Evolutionary conservation across 2,797 vertebrate species (phyloP).

Genomic region (Helarctos malayanus): DNA sequence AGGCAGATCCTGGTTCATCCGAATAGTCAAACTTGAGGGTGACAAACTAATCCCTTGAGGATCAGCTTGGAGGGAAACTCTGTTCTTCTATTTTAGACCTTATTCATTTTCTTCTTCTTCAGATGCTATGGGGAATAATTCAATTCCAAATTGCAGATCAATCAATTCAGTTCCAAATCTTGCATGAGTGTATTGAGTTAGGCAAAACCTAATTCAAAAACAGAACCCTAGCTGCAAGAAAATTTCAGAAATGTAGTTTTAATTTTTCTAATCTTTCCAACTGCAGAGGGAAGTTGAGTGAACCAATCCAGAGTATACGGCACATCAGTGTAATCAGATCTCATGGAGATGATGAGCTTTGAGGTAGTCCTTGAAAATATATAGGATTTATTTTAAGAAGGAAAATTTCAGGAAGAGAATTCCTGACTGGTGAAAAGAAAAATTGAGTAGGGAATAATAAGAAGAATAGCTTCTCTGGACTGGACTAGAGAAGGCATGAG

Average conservation of each 20-base stretch:
- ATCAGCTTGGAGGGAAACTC: neutral
- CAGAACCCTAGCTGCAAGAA: neutral
- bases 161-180: neutral
- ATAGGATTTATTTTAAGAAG: slow-evolving; percentile 19
- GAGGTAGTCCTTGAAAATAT: slow-evolving; percentile 4
- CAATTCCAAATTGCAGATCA: slow-evolving; percentile 20
- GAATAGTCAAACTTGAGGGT: neutral
- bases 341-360: slow-evolving; percentile 37
- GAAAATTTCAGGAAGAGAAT: slow-evolving; percentile 28
- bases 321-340: neutral
- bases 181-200: neutral
- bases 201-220: slow-evolving; percentile 27
- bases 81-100: neutral
- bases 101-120: neutral
- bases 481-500: neutral
- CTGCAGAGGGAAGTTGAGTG: neutral
- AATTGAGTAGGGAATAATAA: neutral
- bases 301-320: neutral
- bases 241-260: slow-evolving; percentile 44
- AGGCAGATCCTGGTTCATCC: neutral
- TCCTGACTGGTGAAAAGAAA: slow-evolving; percentile 34
- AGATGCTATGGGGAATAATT: neutral
- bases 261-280: slow-evolving; percentile 16
- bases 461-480: neutral
- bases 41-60: neutral